Base-by-base conservation (phyloP, 2,888 invertebrate genomes). In the Autographa gamma region DNA sequence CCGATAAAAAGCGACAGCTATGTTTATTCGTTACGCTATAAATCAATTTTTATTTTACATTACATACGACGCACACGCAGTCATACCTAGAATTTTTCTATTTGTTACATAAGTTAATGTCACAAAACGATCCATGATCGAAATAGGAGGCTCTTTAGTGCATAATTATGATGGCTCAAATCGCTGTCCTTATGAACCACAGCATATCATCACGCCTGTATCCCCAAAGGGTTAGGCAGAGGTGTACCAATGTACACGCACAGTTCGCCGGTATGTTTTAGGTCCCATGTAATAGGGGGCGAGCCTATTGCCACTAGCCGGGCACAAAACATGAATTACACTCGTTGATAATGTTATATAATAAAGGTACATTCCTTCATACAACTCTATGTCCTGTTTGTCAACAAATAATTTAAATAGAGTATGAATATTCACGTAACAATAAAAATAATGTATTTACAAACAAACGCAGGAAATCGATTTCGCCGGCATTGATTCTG, bases 381-480 rank as follows among this genome's bases (percentile, higher is more conserved):
- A 7, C 5, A 38, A 71, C 69, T 68, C 54, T 43, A 62, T 60
- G 52, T 69, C 34, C 9, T 71, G 13, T 63, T 59, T 69, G 71
- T 65, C 68, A 78, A 81, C 66, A 72, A 61, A 81, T 69, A 74
- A 61, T 65, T 9, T 19, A 66, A 63, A 59, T 60, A 0, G n/a
- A 18, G 9, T 48, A 25, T 73, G 65, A 75, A 63, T 71, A 77
- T 70, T 71, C 73, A 58, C 64, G 16, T 52, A 48, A 70, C 63
- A 56, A 66, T 69, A 54, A 43, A 56, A 64, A 56, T 43, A 63
- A 69, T 59, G 60, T 84, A 84, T 85, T 81, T 80, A 74, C 74
- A 71, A 80, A 81, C 80, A 83, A 83, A 71, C 71, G 61, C 56
- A 83, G 80, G 82, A 78, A 82, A 81, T 83, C 83, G 66, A 69